phyloP scores from a whole-genome alignment of 2,888 invertebrate genomes.

The Limnephilus auricula region DNA sequence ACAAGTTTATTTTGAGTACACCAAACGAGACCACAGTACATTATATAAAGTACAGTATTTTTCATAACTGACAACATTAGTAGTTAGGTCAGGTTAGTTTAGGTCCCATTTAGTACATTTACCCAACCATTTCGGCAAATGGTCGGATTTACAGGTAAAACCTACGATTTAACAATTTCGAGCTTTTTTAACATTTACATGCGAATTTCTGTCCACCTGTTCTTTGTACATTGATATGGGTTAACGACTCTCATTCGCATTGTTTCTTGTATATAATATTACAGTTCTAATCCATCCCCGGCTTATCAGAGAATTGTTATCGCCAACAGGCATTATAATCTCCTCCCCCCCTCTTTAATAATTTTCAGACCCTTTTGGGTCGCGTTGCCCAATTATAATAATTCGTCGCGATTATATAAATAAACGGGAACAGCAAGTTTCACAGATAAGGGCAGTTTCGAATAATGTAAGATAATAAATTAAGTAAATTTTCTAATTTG shows the following conservation, averaged over 20 bases:
- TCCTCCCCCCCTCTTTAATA: not conserved
- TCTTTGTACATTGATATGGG: not conserved
- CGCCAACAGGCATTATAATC: not conserved
- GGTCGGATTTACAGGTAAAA: not conserved
- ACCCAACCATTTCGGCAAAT: not conserved
- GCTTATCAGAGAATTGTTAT: not conserved
- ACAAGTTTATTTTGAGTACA: not conserved
- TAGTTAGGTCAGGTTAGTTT: not conserved
- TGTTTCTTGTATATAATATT: not conserved
- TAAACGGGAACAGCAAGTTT: not conserved
- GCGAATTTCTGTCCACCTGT: not conserved
- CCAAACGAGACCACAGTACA: not conserved
- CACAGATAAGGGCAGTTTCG: not conserved
- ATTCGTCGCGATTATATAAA: not conserved
- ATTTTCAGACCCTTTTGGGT: not conserved
- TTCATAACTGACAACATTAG: not conserved
- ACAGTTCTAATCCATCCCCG: constrained; percentile 2
- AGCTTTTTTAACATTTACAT: not conserved
- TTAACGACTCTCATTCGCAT: not conserved
- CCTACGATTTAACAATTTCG: not conserved
- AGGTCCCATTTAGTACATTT: not conserved
- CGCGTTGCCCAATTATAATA: not conserved
- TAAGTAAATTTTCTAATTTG: not conserved
- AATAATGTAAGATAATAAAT: not conserved
- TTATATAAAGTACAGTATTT: not conserved